Base-by-base conservation (phyloP, 2,113 vertebrate species). In the Brienomyrus longianalis region DNA sequence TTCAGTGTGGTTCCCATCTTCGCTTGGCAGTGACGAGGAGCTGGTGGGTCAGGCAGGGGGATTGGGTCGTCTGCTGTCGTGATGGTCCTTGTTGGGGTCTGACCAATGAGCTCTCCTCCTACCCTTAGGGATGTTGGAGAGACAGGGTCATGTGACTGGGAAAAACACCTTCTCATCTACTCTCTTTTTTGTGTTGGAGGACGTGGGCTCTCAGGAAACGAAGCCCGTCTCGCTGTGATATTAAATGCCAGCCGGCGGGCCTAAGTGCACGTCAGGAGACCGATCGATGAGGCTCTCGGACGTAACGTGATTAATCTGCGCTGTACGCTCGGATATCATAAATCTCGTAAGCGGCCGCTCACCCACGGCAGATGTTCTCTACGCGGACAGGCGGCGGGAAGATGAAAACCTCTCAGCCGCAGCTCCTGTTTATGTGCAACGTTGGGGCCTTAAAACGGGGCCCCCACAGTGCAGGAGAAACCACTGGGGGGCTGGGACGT, bases 191-290 rank as follows among this genome's bases (percentile, higher is more conserved):
- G 59, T 31, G 19, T 43, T 2, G 39, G 35, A 89, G 87, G 89
- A 91, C 89, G 86, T 21, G 83, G 70, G 86, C 88, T 74, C 89
- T 91, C 89, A 90, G 86, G 51, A 89, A 84, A 3, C 51, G 52
- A 23, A 47, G 56, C 52, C 31, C 88, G 83, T 92, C 91, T 70
- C 31, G 74, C 83, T 90, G 86, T 88, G 80, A 91, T 92, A 92
- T 92, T 90, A 93, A 92, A 93, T 88, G 90, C 89, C 52, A 56
- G 88, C 85, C 86, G 88, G 90, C 90, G 87, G 89, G 35, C 86
- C 77, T 93, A 90, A 92, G 93, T 92, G 92, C 93, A 93, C 74
- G 88, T 88, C 92, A 89, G 91, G 89, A 86, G 66, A 77, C 91
- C 54, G 90, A 92, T 93, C 91, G 90, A 92, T 94, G 91, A 47